Base-by-base conservation (phyloP, 64 coral and sea anemone species). In the Stichodactyla helianthus region DNA sequence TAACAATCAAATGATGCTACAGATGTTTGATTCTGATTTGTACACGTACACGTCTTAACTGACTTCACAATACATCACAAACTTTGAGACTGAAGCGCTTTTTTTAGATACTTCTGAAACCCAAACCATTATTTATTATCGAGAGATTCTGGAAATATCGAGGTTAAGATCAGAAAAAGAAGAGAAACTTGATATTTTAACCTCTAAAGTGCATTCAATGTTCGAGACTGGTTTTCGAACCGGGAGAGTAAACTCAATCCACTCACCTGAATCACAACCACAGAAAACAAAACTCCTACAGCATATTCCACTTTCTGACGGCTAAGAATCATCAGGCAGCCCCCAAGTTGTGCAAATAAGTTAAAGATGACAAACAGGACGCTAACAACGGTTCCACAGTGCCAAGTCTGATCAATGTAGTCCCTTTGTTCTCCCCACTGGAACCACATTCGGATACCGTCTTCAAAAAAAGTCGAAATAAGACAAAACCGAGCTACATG, bases 361-460 rank as follows among this genome's bases (percentile, higher is more conserved):
- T 99, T 99, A 86, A 92, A 99, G 52, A 99, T 78, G 15, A 99
- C 97, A 51, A 99, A 99, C 63, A 91, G 11, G 67, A 92, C 88
- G 22, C 93, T 89, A 19, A 99, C 57, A 51, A 95, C 55, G 10
- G 68, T 35, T 63, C 93, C 91, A 93, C 97, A 99, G 65, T 99
- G 90, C 97, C 97, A 99, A 82, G 97, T 99, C 57, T 99, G 97
- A 20, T 94, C 93, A 76, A 99, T 95, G 77, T 99, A 99, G 77
- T 99, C 97, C 20, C 89, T 87, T 85, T 99, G 97, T 93, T 99
- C 97, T 17, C 93, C 93, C 97, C 97, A 99, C 25, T 99, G 97
- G 53, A 99, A 99, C 97, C 97, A 99, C 97, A 99, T 99, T 76
- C 97, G 90, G 86, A 99, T 89, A 13, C 97, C 97, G 88, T 99